Percentiles rank a stretch among this genome's conserved stretches.
phyloP scores from a whole-genome alignment of 2,888 invertebrate genomes.

The Atethmia centrago region DNA sequence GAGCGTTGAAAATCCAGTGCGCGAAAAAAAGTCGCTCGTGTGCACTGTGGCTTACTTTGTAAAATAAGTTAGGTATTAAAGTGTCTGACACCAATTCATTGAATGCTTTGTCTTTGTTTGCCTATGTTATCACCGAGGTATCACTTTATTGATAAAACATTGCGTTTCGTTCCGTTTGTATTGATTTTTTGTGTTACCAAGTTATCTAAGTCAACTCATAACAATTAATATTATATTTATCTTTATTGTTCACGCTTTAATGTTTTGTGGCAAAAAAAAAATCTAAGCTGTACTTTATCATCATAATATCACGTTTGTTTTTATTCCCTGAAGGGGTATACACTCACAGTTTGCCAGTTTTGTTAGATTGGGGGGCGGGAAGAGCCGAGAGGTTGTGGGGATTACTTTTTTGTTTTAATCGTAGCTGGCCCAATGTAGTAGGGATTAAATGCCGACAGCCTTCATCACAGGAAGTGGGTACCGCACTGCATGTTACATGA shows the following conservation, averaged over 20 bases:
- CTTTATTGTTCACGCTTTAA: conserved; percentile 25
- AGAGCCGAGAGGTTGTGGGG: neutral
- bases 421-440: too few relatives aligned
- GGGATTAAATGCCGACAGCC: too few relatives aligned
- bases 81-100: conserved; percentile 21
- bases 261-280: conserved; percentile 10
- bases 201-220: conserved; percentile 55
- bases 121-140: conserved; percentile 49
- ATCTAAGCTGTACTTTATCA: conserved; percentile 8
- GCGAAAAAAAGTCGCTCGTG: too few relatives aligned
- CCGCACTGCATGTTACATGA: neutral
- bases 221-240: conserved; percentile 52
- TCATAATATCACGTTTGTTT: neutral
- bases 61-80: neutral
- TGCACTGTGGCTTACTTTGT: neutral
- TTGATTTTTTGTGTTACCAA: conserved; percentile 61
- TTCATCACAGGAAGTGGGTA: neutral
- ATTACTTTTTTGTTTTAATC: neutral
- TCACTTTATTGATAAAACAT: conserved; percentile 54
- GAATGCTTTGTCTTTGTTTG: conserved; percentile 27
- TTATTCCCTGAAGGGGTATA: neutral
- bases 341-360: neutral
- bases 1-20: too few relatives aligned
- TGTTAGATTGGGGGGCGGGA: neutral
- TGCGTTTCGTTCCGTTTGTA: conserved; percentile 35